Percentiles rank a stretch among this genome's conserved stretches.
phyloP scores from a whole-genome alignment of 1,140 invertebrate species.

The Pemphigus obesinymphae region DNA sequence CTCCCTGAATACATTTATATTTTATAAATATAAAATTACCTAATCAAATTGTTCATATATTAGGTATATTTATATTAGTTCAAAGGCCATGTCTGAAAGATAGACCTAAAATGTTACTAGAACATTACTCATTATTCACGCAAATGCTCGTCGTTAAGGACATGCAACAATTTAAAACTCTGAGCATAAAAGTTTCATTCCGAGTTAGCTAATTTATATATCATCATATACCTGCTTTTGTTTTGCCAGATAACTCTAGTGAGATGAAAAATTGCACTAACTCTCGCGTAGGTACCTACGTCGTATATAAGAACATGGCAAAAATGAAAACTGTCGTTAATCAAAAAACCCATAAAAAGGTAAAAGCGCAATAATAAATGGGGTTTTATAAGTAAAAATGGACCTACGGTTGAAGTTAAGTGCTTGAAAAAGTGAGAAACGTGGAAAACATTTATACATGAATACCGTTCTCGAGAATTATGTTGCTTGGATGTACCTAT shows the following conservation, averaged over 20 bases:
- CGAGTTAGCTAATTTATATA: constrained; percentile 30
- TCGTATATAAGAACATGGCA: constrained; percentile 8
- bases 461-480: background rate
- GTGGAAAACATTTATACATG: constrained; percentile 10
- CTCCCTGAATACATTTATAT: no score
- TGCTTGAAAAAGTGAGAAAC: constrained; percentile 26
- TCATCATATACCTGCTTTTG: constrained; percentile 4
- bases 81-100: background rate
- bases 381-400: constrained; percentile 15
- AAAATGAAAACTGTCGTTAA: constrained; percentile 32
- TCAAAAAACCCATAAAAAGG: constrained; percentile 37
- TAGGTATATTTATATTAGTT: background rate
- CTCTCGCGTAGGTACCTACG: background rate
- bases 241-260: background rate
- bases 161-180: background rate
- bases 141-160: background rate
- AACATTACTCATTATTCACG: background rate
- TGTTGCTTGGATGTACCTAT: background rate
- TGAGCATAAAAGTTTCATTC: constrained; percentile 8
- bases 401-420: constrained; percentile 19
- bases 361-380: constrained; percentile 25
- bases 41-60: no score
- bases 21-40: no score
- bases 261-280: constrained; percentile 24
- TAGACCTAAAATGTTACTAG: background rate